Evolutionary conservation across 2,888 invertebrate species (phyloP), one percentile per base, ranked within the genome.

Genomic region (Blastobasis lacticolella): DNA sequence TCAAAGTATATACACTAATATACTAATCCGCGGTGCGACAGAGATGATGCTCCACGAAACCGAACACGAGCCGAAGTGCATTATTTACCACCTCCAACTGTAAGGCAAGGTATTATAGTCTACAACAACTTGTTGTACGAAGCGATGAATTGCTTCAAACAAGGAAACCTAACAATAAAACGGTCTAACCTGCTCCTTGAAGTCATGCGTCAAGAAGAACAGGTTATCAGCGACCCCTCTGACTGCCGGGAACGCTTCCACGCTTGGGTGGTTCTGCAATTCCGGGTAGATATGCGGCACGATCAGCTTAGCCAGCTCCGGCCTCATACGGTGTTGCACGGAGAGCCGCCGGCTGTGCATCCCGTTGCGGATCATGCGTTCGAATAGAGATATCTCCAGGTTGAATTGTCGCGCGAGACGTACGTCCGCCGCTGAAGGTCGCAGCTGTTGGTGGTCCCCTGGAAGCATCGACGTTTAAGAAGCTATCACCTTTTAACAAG

Each of bases 391-490:
- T 38, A 95, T 87, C 57, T 95, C 93, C 51, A 95, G 81, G 50
- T 92, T 88, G 72, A 88, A 94, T 49, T 90, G 74, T 57, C 81
- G 89, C 6, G 92, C 93, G 54, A 95, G 79, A 47, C 88, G 83
- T 72, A 91, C 92, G 51, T 91, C 92, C 2, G 93, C 90, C 4
- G 93, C 91, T 46, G 90, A 91, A 0, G 96, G 96, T 49, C 92
- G 89, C 51, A 97, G 81, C 71, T 97, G 96, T 67, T 94, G 91
- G 73, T 96, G 96, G 71, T 96, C 95, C 37, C 93, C 92, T 90
- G 70, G 1, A 40, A 10, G 44, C 5, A 23, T 45, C 5, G 4
- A 45, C 5, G 10, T 45, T 45, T 45, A 45, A 46, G 8, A 10
- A 23, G 6, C 9, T 46, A 10, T 46, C 1, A 9, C 37, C 9